Evolutionary conservation across 2,888 invertebrate species (phyloP), one percentile per base, ranked within the genome.

Genomic region (Synanthedon tipuliformis): DNA sequence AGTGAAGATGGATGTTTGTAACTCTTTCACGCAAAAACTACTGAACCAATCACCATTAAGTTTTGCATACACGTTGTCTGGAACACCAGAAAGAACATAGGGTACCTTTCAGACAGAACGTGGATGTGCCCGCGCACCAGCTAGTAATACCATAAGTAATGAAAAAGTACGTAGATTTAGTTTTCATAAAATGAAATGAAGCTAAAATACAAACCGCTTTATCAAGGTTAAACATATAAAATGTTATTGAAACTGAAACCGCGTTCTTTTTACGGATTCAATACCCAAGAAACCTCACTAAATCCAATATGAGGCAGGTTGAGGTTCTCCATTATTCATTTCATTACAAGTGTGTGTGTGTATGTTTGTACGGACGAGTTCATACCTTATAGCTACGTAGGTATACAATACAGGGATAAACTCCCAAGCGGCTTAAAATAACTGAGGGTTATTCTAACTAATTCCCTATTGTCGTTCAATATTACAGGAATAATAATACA

Each of bases 311-410:
- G 62, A 69, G 68, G 49, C 15, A 49, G 49, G 68, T 61, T 64
- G 57, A 62, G 62, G 61, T 56, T 61, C 69, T 77, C 70, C 76
- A 75, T 77, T 75, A 77, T 77, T 77, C 74, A 77, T 77, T 71
- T 64, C 69, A 73, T 73, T 77, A 76, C 52, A 49, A 10, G 34
- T 34, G 34, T 34, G 27, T 23, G 23, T 34, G 34, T 34, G 34
- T 34, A 34, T 34, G 34, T 34, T 34, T 34, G 34, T 34, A 34
- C 10, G 34, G 34, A 34, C 10, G 34, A 34, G 34, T 34, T 34
- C 50, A 49, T 16, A 49, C 23, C 13, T n/a, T n/a, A n/a, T n/a
- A n/a, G n/a, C n/a, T 16, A 49, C 49, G 23, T 49, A 16, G n/a
- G 16, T 48, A 18, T 23, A 49, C 45, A 7, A 12, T 12, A 45